Percentiles rank a stretch among this genome's conserved stretches.
phyloP scores from a whole-genome alignment of 1,140 invertebrate genomes.

The Chionoecetes opilio region DNA sequence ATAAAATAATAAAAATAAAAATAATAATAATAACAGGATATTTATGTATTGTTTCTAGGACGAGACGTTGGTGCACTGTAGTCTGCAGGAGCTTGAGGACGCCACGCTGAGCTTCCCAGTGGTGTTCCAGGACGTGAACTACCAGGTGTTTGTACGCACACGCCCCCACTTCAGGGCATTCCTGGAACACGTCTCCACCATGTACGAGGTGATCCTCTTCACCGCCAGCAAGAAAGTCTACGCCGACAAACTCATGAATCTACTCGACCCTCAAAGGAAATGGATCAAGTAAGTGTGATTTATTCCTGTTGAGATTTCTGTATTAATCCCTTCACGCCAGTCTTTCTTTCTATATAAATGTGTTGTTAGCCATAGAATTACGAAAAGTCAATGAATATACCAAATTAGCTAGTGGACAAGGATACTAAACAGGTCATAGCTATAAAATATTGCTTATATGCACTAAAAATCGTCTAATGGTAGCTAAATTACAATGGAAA shows the following conservation, averaged over 20 bases:
- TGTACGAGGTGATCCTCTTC: constrained; percentile 98
- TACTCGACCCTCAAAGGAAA: constrained; percentile 94
- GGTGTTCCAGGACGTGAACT: constrained; percentile 95
- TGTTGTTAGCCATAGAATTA: too few relatives aligned
- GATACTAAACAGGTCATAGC: too few relatives aligned
- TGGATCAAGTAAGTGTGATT: constrained; percentile 92
- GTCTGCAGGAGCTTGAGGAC: constrained; percentile 95
- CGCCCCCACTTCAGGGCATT: constrained; percentile 96
- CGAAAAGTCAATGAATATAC: too few relatives aligned
- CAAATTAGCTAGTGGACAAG: too few relatives aligned
- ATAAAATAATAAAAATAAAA: too few relatives aligned
- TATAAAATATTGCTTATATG: too few relatives aligned
- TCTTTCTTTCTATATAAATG: too few relatives aligned
- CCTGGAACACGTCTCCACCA: constrained; percentile 93
- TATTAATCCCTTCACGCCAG: too few relatives aligned
- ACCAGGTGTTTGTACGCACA: constrained; percentile 96
- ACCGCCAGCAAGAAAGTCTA: constrained; percentile 98
- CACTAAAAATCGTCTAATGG: too few relatives aligned
- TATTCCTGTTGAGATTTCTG: too few relatives aligned
- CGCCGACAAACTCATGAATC: constrained; percentile 96
- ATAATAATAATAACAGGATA: too few relatives aligned
- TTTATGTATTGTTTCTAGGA: constrained; percentile 89
- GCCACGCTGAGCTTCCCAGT: constrained; percentile 97
- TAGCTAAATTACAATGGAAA: too few relatives aligned
- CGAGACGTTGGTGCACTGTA: constrained; percentile 98